These are phyloP conservation scores for Chroicocephalus ridibundus DNA, from an alignment of 2,113 vertebrate genomes.

Conservation along the genomic window DNA sequence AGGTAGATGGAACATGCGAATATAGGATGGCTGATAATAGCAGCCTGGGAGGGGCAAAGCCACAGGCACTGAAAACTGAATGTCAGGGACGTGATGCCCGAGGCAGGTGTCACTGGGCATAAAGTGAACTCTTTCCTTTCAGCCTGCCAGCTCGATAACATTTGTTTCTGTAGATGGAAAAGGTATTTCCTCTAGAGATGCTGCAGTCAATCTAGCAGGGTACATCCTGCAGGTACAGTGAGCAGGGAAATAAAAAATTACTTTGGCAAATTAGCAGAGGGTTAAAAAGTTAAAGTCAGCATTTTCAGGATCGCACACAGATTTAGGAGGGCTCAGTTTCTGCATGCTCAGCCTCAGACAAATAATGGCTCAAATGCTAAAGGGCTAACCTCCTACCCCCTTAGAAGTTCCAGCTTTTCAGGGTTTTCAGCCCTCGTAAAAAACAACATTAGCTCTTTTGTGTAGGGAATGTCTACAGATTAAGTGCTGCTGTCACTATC, in stretches of 20 bases:
- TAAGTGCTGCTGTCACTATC: background rate
- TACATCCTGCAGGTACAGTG: background rate
- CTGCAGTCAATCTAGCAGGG: background rate
- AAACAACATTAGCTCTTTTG: background rate
- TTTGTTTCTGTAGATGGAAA: background rate
- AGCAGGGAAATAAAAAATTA: background rate
- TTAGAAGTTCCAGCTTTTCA: background rate
- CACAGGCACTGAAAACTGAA: constrained; percentile 21
- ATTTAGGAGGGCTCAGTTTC: constrained; percentile 1
- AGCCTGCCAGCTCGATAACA: background rate
- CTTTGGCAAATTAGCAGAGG: background rate
- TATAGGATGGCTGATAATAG: background rate
- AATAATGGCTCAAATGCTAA: background rate
- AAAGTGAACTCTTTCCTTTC: background rate
- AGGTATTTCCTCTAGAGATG: background rate
- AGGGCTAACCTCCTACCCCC: background rate
- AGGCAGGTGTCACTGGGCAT: background rate
- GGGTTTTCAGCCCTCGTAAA: background rate
- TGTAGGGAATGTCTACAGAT: background rate
- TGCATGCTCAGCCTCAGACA: constrained; percentile 5
- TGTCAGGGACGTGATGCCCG: background rate
- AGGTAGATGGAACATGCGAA: background rate
- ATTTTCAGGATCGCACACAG: background rate
- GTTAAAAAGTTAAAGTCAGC: background rate
- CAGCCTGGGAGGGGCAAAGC: background rate